Conservation (phyloP, 2,797 vertebrate genomes). For the Otolemur crassicaudatus region DNA sequence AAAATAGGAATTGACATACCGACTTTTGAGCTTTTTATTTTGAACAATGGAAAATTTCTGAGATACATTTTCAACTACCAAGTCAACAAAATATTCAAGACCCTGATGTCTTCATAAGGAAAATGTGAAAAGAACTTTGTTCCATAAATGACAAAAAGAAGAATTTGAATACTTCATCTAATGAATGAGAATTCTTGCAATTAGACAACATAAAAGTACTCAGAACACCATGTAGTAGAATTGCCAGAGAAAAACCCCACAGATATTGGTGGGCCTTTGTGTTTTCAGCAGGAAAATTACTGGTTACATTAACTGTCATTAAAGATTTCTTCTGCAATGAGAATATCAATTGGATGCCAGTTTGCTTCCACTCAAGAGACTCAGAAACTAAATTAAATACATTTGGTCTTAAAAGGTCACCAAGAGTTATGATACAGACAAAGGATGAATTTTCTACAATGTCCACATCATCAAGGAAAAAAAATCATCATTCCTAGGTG, state of each 20-base stretch:
- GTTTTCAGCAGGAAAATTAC: neutral
- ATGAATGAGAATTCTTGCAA: neutral
- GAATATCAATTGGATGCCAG: neutral
- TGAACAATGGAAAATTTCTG: neutral
- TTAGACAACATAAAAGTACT: neutral
- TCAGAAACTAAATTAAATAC: neutral
- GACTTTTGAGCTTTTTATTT: neutral
- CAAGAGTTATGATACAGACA: neutral
- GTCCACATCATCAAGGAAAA: neutral
- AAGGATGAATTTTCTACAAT: neutral
- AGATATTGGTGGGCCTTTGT: neutral
- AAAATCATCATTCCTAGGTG: neutral
- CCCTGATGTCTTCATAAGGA: neutral
- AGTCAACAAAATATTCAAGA: neutral
- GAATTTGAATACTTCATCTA: neutral
- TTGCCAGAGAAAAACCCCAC: neutral
- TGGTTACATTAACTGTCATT: neutral
- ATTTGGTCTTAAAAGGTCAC: neutral
- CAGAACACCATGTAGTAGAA: neutral
- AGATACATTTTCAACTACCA: neutral
- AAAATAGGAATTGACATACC: neutral
- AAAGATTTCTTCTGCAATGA: neutral
- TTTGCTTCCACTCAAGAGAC: neutral
- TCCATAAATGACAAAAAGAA: neutral
- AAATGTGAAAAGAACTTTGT: neutral